Evolutionary conservation across 2,888 invertebrate species (phyloP).

Genomic region (Rhingia rostrata): DNA sequence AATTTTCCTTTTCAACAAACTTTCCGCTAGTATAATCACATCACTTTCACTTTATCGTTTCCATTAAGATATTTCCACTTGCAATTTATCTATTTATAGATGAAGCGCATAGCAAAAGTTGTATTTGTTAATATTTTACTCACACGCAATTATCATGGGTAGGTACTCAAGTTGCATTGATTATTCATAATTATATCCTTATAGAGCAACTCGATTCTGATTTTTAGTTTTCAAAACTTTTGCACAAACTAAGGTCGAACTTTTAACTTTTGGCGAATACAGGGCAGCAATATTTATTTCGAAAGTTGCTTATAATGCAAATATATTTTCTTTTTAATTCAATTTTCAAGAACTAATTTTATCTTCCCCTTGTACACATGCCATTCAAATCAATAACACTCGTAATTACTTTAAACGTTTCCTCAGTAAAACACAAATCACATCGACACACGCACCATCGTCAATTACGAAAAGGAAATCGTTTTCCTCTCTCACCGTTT

Average conservation of each 20-base stretch:
- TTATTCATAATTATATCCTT: conserved; percentile 37
- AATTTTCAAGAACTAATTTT: conserved; percentile 4
- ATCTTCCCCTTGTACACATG: background rate
- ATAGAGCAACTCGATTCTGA: conserved; percentile 25
- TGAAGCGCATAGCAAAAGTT: too few species aligned
- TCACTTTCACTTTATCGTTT: too few species aligned
- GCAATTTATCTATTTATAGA: too few species aligned
- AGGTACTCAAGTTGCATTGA: conserved; percentile 18
- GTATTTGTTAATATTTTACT: too few species aligned
- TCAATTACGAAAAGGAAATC: conserved; percentile 41
- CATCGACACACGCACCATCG: conserved; percentile 59
- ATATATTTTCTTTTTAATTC: background rate
- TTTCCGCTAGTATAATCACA: too few species aligned
- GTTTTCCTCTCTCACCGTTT: conserved; percentile 12
- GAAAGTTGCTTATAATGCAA: conserved; percentile 26
- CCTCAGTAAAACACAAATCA: conserved; percentile 36
- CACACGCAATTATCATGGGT: too few species aligned
- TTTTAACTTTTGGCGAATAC: conserved; percentile 31
- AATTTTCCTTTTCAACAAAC: too few species aligned
- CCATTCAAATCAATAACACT: conserved; percentile 17
- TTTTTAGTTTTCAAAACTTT: conserved; percentile 4
- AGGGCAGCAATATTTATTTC: conserved; percentile 34
- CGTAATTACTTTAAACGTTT: conserved; percentile 62
- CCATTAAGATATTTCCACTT: too few species aligned
- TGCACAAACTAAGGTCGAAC: background rate